A percentile compares a stretch with the other conserved stretches of the same genome.
These are phyloP conservation scores for Camponotus pennsylvanicus DNA, from an alignment of 1,140 invertebrate species.

Conservation along the genomic window DNA sequence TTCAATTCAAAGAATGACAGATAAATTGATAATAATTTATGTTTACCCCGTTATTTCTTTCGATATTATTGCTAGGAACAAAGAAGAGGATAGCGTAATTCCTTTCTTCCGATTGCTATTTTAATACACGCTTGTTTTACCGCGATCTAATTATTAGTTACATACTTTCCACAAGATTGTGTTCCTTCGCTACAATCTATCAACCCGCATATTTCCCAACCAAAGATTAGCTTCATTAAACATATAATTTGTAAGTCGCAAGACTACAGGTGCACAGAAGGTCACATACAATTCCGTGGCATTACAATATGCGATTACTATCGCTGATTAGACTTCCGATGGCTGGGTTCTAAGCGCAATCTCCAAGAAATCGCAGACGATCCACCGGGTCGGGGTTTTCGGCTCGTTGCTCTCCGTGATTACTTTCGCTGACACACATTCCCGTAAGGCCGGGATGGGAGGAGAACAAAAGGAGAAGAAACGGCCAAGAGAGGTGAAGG, in stretches of 20 bases:
- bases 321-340: constrained; percentile 43
- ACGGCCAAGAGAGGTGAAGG: background rate
- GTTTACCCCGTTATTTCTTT: constrained; percentile 2
- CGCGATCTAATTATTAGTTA: background rate
- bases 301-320: constrained; percentile 44
- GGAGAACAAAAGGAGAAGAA: constrained; percentile 26
- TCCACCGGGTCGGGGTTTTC: constrained; percentile 23
- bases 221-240: constrained; percentile 34
- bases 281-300: constrained; percentile 18
- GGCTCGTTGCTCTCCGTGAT: constrained; percentile 37
- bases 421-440: constrained; percentile 59
- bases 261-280: constrained; percentile 10
- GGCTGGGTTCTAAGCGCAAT: background rate
- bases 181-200: constrained; percentile 4
- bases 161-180: background rate
- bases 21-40: constrained; percentile 34
- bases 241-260: constrained; percentile 21
- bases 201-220: background rate
- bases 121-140: background rate
- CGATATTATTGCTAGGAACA: background rate
- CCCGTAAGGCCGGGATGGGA: background rate
- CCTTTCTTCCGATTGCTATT: background rate
- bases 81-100: background rate
- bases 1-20: constrained; percentile 6
- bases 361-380: constrained; percentile 39